phyloP scores from a whole-genome alignment of 2,113 vertebrate species.

The Chloropsis hardwickii region DNA sequence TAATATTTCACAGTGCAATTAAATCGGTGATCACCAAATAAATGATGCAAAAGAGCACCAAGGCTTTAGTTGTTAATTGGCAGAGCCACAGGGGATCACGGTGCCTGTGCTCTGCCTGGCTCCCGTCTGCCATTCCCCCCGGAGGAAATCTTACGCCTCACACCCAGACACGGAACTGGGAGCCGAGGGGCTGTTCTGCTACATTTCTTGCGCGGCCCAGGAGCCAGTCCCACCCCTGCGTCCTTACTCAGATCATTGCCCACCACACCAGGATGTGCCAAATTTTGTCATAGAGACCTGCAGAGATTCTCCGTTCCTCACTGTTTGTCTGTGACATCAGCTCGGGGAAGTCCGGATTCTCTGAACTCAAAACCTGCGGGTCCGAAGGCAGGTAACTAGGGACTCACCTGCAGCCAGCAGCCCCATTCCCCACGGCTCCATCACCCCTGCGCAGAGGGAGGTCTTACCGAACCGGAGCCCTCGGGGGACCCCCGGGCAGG shows the following conservation, averaged over 20 bases:
- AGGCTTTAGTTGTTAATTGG: neutral
- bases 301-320: neutral
- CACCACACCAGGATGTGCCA: neutral
- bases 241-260: neutral
- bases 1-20: constrained; percentile 13
- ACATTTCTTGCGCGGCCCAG: rapidly evolving
- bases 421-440: rapidly evolving
- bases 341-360: neutral
- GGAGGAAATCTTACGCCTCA: neutral
- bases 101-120: neutral
- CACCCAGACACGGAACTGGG: neutral
- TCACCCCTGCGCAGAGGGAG: rapidly evolving
- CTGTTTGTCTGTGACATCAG: neutral
- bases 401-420: neutral
- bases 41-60: neutral
- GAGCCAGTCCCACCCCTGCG: neutral
- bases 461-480: no score
- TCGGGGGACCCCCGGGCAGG: neutral
- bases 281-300: neutral
- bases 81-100: neutral
- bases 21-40: neutral
- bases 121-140: neutral
- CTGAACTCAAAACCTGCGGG: rapidly evolving
- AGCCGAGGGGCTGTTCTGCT: neutral
- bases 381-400: rapidly evolving